Conservation (phyloP, 2,888 invertebrate species). For the Lochmaea capreae region DNA sequence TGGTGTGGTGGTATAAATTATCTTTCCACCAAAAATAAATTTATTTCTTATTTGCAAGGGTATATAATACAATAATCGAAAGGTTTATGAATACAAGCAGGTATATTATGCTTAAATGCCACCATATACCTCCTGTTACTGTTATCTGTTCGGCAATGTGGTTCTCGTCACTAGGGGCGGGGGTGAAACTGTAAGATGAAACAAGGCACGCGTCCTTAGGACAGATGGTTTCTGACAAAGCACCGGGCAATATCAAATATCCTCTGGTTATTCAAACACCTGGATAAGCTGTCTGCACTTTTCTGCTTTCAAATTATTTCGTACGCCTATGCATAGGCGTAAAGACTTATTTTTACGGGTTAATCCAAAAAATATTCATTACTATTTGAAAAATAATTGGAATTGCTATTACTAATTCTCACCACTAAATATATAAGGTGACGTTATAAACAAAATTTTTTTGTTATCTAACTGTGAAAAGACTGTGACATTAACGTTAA, state of each 20-base stretch:
- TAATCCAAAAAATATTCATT: not conserved
- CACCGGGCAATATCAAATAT: slow-evolving; percentile 48
- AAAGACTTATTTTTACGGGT: not conserved
- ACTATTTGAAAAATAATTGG: too few species aligned
- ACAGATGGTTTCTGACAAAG: slow-evolving; percentile 46
- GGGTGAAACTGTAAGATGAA: slow-evolving; percentile 36
- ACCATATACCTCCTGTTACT: not conserved
- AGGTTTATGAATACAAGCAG: not conserved
- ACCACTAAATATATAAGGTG: too few species aligned
- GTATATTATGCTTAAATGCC: not conserved
- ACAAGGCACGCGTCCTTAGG: slow-evolving; percentile 44
- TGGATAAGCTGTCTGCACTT: slow-evolving; percentile 46
- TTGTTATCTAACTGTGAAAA: too few species aligned
- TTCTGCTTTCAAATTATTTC: slow-evolving; percentile 12
- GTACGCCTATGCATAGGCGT: slow-evolving; percentile 15
- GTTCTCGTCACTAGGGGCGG: slow-evolving; percentile 15
- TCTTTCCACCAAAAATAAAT: too few species aligned
- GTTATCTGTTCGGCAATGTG: slow-evolving; percentile 20
- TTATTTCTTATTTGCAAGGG: not conserved
- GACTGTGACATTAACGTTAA: too few species aligned
- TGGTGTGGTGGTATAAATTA: too few species aligned
- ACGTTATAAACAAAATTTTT: too few species aligned
- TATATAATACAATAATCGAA: not conserved
- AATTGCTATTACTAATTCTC: too few species aligned
- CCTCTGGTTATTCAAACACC: slow-evolving; percentile 50